These are phyloP conservation scores for Champsocephalus esox DNA, from an alignment of 2,797 vertebrate genomes.

Conservation along the genomic window DNA sequence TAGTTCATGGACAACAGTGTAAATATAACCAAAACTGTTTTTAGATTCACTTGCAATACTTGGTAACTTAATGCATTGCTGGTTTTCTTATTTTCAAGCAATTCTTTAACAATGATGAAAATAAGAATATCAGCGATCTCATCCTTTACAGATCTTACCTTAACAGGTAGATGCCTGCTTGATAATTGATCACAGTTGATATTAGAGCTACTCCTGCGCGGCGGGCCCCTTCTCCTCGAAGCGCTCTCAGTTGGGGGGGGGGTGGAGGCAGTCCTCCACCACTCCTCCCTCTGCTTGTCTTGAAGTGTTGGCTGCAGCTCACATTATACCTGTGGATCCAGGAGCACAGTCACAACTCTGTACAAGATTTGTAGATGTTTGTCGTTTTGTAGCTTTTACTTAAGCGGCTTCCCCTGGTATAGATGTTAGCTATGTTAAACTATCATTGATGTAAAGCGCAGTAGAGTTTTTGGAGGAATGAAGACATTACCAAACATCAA, in stretches of 20 bases:
- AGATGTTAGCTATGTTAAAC: neutral
- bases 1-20: no score
- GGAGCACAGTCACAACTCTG: neutral
- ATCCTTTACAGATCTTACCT: slow-evolving; percentile 71
- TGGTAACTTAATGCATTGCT: neutral
- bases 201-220: slow-evolving; percentile 91
- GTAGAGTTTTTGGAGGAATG: neutral
- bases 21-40: neutral
- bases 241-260: slow-evolving; percentile 78
- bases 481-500: neutral
- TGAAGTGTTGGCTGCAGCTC: slow-evolving; percentile 96
- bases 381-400: neutral
- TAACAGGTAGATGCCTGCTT: slow-evolving; percentile 87
- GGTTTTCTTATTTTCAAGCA: neutral
- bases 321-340: slow-evolving; percentile 91
- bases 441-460: neutral
- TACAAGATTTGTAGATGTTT: neutral
- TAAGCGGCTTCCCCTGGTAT: no score
- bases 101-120: neutral
- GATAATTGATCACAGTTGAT: slow-evolving; percentile 90
- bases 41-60: neutral
- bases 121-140: no score
- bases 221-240: slow-evolving; percentile 87
- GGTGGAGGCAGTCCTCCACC: slow-evolving; percentile 78
- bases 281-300: slow-evolving; percentile 89